Conservation (phyloP, 64 coral and sea anemone genomes). For the Pocillopora verrucosa region DNA sequence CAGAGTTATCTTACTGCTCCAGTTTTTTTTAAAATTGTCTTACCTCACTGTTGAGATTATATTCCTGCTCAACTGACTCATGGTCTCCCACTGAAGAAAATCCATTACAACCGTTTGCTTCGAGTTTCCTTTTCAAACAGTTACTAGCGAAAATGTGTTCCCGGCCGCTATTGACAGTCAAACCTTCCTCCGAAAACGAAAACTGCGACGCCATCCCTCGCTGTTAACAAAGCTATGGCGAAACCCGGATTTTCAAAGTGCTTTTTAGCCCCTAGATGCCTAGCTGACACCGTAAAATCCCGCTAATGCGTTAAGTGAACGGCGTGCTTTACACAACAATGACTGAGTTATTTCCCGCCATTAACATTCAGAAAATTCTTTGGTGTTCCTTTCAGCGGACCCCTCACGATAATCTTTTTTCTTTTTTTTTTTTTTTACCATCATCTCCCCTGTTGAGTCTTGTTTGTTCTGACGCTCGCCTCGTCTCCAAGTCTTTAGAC, state of each 20-base stretch:
- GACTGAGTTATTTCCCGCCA: slow-evolving; percentile 38
- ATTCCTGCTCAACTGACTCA: not conserved
- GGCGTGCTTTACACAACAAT: slow-evolving; percentile 3
- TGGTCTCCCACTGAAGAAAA: not conserved
- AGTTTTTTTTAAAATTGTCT: not conserved
- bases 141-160: not conserved
- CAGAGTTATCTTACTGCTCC: not conserved
- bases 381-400: not conserved
- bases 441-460: not conserved
- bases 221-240: not conserved
- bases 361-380: slow-evolving; percentile 3
- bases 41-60: not conserved
- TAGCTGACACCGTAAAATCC: not conserved
- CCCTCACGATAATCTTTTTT: not conserved
- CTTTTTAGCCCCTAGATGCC: not conserved
- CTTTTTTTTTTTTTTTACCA: not conserved
- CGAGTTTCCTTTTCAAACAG: slow-evolving; percentile 35
- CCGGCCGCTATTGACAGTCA: not conserved
- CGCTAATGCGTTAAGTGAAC: not conserved
- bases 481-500: not conserved
- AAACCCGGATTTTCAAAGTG: not conserved
- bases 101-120: not conserved
- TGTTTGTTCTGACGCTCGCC: not conserved
- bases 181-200: not conserved
- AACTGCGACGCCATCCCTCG: not conserved